Base-by-base conservation (phyloP, 2,888 invertebrate species). In the Athalia cordata region DNA sequence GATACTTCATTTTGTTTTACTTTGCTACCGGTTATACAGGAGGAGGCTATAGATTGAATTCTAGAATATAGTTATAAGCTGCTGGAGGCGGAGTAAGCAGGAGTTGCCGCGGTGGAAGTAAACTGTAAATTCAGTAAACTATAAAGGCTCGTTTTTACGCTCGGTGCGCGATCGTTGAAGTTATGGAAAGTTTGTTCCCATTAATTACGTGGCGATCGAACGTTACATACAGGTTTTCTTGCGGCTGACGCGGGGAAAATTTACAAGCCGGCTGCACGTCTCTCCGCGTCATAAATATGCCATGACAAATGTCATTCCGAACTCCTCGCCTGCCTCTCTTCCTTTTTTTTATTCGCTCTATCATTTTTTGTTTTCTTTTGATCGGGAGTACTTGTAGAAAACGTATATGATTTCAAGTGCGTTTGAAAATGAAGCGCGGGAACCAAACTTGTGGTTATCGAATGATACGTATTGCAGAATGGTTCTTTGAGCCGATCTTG, bases 271-370 rank as follows among this genome's bases (percentile, higher is more conserved):
- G 68, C 67, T 52, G 47, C 68, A 68, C 67, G 47, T 67, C 77
- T 59, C 43, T 11, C 59, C 67, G 61, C 57, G 68, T 77, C 77
- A 77, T 77, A 77, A 77, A 77, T 77, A 77, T 77, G 77, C 77
- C 77, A 77, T 77, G 77, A 77, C 77, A 77, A 77, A 77, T 77
- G 77, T 68, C 67, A 68, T 77, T 77, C 77, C 67, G 29, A 57
- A 72, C 15, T 43, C 47, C 61, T 6, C 50, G 62, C n/a, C 15
- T 13, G 45, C 45, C 7, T 59, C 45, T 13, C 47, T 57, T 13
- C 52, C n/a, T 57, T 5, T 45, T n/a, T 59, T 59, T 70, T 45
- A 45, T n/a, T 59, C n/a, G 47, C 45, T 47, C 45, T 66, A n/a
- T 66, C 66, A 6, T 13, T 45, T 13, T 62, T 7, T 43, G 3